A percentile compares a stretch with the other conserved stretches of the same genome.
Conservation (phyloP, 35 echinoderm and acorn worm genomes). For the Apostichopus parvimensis region DNA sequence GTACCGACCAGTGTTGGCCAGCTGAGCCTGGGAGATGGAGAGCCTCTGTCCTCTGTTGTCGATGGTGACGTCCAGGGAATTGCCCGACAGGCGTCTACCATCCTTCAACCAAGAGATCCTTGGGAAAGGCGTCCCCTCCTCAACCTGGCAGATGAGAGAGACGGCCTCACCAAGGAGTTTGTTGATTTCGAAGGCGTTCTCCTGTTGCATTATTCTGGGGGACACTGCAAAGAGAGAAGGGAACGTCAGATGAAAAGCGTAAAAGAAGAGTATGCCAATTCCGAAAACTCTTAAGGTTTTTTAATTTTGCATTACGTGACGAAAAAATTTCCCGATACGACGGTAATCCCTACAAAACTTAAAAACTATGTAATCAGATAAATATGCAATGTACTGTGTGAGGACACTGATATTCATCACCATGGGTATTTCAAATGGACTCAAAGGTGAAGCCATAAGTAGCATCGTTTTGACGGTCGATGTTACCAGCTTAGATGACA, state of each 20-base stretch:
- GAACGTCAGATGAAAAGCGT: not conserved
- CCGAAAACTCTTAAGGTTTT: too few relatives aligned
- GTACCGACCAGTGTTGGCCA: slow-evolving; percentile 64
- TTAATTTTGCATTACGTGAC: too few relatives aligned
- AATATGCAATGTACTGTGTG: too few relatives aligned
- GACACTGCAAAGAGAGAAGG: slow-evolving; percentile 28
- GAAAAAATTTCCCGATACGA: too few relatives aligned
- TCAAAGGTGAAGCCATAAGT: too few relatives aligned
- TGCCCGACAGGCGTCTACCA: slow-evolving; percentile 35
- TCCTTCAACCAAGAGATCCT: slow-evolving; percentile 84
- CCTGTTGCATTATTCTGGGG: slow-evolving; percentile 51
- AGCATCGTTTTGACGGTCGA: too few relatives aligned
- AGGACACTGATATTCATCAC: too few relatives aligned
- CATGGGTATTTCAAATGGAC: too few relatives aligned
- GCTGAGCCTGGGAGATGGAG: slow-evolving; percentile 58
- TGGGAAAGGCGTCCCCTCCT: slow-evolving; percentile 58
- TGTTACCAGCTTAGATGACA: too few relatives aligned
- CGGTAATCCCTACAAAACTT: too few relatives aligned
- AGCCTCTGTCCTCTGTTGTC: slow-evolving; percentile 46
- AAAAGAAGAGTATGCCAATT: too few relatives aligned
- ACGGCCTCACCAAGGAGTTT: slow-evolving; percentile 54
- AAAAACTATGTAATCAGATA: too few relatives aligned
- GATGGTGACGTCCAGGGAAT: slow-evolving; percentile 57
- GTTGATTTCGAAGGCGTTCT: slow-evolving; percentile 36
- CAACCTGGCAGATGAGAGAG: slow-evolving; percentile 64